Evolutionary conservation across 2,113 vertebrate species (phyloP), one percentile per base, ranked within the genome.

Genomic region (Hyla sarda): DNA sequence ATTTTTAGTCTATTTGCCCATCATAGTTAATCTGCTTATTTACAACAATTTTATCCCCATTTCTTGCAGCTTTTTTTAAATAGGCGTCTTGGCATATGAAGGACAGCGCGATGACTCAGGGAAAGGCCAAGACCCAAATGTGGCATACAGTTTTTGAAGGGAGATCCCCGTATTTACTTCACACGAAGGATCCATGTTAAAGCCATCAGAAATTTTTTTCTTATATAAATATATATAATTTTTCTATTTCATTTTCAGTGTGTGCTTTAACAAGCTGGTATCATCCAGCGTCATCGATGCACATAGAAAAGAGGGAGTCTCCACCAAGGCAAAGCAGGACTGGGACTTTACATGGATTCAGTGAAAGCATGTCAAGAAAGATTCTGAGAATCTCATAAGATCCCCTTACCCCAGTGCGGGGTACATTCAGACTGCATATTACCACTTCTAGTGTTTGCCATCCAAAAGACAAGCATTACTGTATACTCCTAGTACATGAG

Each of bases 41-140:
- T 25, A 7, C 65, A 13, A 25, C n/a, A 0, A 17, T 3, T 60
- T 87, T 32, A 86, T 88, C 85, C 76, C 87, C 25, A 77, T 28
- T 16, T 65, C 88, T 89, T 88, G 28, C 84, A 88, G 69, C 88
- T 88, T 92, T 89, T n/a, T 89, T 60, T 14, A 2, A 90, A 81
- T 82, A 88, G 88, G 89, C 45, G 17, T 86, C 88, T 92, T 77
- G 84, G 82, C 67, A 84, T 58, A 1, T 78, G 89, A 54, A 86
- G 88, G 88, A 87, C 87, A 83, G 85, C 86, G 87, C 89, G 0
- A 89, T 87, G 92, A 93, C 93, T 93, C 92, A 90, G 92, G 93
- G 93, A 93, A 87, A 92, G 90, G 92, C 92, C 91, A 89, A 88
- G 86, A 89, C 1, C 73, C 86, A 87, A 89, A 88, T 88, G 54